These are phyloP conservation scores for Prionailurus viverrinus DNA, from an alignment of 2,113 vertebrate genomes.

Conservation along the genomic window DNA sequence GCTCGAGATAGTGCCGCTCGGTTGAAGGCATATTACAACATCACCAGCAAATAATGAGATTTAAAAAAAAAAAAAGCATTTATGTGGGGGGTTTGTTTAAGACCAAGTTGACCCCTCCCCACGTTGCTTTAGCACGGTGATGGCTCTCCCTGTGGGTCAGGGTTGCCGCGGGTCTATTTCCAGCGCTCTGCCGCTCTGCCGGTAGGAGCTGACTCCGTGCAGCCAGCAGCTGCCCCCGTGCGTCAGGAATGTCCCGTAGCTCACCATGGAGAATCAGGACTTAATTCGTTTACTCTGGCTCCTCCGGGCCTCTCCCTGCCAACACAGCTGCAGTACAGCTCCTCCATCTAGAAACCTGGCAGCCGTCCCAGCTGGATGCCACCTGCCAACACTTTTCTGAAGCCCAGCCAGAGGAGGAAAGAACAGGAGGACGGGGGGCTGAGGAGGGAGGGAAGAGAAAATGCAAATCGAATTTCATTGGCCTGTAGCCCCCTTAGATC, in stretches of 20 bases:
- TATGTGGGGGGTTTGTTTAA: background rate
- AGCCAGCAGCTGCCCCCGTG: slow-evolving; percentile 39
- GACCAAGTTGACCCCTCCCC: background rate
- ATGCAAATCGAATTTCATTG: slow-evolving; percentile 8
- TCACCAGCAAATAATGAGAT: background rate
- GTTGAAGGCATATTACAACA: background rate
- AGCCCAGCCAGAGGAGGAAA: slow-evolving; percentile 57
- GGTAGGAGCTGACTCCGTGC: background rate
- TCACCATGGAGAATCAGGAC: slow-evolving; percentile 39
- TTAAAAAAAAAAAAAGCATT: background rate
- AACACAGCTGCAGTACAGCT: slow-evolving; percentile 65
- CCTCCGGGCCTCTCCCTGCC: slow-evolving; percentile 35
- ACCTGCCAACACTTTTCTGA: slow-evolving; percentile 71
- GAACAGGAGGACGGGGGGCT: background rate
- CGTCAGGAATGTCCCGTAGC: background rate
- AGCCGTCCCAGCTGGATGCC: slow-evolving; percentile 49
- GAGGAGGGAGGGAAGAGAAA: background rate
- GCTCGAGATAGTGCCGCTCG: background rate
- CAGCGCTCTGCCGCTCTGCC: rapidly evolving
- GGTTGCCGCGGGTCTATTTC: background rate
- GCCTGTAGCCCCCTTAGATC: background rate
- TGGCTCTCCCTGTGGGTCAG: background rate
- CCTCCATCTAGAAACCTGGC: slow-evolving; percentile 68
- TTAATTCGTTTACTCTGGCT: slow-evolving; percentile 56
- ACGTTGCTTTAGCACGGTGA: background rate